Evolutionary conservation across 2,888 invertebrate genomes (phyloP), one percentile per base, ranked within the genome.

Genomic region (Cryptocephalus moraei): DNA sequence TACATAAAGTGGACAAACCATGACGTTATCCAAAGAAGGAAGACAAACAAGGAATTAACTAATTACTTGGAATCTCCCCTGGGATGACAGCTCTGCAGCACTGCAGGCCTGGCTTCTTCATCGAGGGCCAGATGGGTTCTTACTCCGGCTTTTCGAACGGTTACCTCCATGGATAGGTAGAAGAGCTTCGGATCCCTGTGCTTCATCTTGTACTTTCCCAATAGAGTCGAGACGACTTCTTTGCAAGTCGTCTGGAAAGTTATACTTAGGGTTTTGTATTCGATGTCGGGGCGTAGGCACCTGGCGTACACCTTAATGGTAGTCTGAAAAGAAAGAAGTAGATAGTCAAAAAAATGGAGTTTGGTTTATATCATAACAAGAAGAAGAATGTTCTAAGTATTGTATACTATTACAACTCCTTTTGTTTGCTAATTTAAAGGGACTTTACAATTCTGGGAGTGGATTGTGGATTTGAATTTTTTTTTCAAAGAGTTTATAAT

Each of bases 161-260:
- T 83, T 42, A 93, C 91, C 71, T 93, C 93, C 93, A 95, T 94
- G 64, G 91, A 90, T 46, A 95, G 78, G 72, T 90, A 92, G 73
- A 92, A 95, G 14, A 95, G 79, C 60, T 92, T 82, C 1, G 92
- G 91, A 71, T 95, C 94, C 31, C 92, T 80, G 69, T 91, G 91
- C 59, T 89, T 80, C 89, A 92, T 91, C 62, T 89, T 82, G 72
- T 77, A 69, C 54, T 94, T 92, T 70, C 86, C 81, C 52, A 95
- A 75, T 14, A 95, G 75, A 44, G 88, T 86, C 51, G 80, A 75
- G 9, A 94, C 88, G 53, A 95, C 86, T 69, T 92, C 89, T 61
- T 85, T 81, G 62, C 91, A 90, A 1, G 90, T 85, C 10, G 91
- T 92, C 62, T 88, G 84, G 77, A 86, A 89, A 44, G 88, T 87